Conservation (phyloP, 2,113 vertebrate genomes). For the Penelope pileata region DNA sequence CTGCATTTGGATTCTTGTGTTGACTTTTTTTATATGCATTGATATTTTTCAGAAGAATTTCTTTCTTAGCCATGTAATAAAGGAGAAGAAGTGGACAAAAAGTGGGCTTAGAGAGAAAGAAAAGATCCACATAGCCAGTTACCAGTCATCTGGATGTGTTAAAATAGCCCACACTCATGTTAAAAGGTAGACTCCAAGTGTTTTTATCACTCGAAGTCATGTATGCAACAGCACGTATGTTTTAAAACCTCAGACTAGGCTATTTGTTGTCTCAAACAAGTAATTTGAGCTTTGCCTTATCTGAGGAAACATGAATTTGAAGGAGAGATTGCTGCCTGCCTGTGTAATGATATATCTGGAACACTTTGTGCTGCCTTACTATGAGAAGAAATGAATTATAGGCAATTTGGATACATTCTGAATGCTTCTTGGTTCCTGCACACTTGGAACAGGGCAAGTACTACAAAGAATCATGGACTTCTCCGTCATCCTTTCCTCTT, state of each 20-base stretch:
- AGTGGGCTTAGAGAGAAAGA: background rate
- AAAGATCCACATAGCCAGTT: background rate
- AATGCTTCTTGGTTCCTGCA: background rate
- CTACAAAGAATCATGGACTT: background rate
- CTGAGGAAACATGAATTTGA: background rate
- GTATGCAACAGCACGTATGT: background rate
- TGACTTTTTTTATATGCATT: background rate
- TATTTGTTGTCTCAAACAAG: background rate
- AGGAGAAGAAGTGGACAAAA: background rate
- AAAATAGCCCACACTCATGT: background rate
- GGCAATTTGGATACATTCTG: background rate
- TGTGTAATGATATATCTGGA: background rate
- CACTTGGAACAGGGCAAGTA: background rate
- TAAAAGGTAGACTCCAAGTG: background rate
- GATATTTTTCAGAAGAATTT: background rate
- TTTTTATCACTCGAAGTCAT: background rate
- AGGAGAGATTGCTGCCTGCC: background rate
- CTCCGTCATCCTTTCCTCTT: accelerated
- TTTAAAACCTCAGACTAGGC: background rate
- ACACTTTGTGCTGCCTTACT: background rate
- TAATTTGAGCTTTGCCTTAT: background rate
- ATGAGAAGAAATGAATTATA: background rate
- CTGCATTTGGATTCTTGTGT: background rate
- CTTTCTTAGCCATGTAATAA: background rate
- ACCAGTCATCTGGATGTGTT: background rate